Conservation (phyloP, 2,113 vertebrate species). For the Silurus glanis region DNA sequence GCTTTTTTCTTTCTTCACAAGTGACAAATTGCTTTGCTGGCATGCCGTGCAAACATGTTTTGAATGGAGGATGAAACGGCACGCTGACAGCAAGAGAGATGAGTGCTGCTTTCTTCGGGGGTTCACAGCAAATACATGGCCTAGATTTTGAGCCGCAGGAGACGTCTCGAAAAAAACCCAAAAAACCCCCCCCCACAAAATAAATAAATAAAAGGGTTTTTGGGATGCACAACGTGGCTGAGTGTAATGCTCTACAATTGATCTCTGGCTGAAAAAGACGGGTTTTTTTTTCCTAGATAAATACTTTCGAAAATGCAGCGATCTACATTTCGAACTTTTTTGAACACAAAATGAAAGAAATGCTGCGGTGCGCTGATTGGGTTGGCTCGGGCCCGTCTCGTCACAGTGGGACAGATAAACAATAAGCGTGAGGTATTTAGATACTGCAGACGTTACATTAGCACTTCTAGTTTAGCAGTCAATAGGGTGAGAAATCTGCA, state of each 20-base stretch:
- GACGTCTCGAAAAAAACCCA: background rate
- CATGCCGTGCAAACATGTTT: constrained; percentile 42
- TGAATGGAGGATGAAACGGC: constrained; percentile 38
- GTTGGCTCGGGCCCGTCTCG: background rate
- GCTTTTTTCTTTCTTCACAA: constrained; percentile 14
- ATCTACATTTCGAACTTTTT: constrained; percentile 15
- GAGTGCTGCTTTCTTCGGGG: constrained; percentile 45
- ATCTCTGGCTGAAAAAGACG: constrained; percentile 17
- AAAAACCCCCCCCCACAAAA: too few relatives aligned
- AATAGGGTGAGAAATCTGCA: constrained; percentile 34
- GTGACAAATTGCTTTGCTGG: constrained; percentile 35
- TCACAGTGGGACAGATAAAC: background rate
- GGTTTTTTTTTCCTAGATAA: constrained; percentile 3
- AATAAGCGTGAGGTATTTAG: background rate
- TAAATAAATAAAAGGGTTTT: background rate
- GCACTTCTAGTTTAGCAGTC: constrained; percentile 8
- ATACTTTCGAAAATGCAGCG: background rate
- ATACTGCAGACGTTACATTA: constrained; percentile 3
- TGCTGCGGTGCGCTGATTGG: background rate
- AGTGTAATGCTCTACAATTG: constrained; percentile 12
- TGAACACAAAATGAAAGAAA: background rate
- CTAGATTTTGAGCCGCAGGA: constrained; percentile 53
- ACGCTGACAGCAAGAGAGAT: constrained; percentile 34
- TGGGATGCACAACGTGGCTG: constrained; percentile 41
- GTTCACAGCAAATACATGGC: constrained; percentile 55